phyloP scores from a whole-genome alignment of 2,888 invertebrate species.

The Amphipoea oculea region DNA sequence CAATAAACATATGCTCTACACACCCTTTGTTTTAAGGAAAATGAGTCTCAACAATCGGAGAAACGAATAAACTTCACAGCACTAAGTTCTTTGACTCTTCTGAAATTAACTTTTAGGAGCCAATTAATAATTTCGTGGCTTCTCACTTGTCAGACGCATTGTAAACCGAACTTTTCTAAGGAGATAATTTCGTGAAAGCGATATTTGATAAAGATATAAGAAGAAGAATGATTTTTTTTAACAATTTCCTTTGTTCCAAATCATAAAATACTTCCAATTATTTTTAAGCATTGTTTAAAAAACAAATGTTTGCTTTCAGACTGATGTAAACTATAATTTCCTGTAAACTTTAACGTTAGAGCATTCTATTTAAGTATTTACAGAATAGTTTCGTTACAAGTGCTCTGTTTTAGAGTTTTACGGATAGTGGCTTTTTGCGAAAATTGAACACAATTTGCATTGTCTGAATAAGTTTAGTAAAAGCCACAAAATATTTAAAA shows the following conservation, averaged over 20 bases:
- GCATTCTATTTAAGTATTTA: conserved; percentile 31
- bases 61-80: conserved; percentile 27
- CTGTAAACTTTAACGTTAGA: conserved; percentile 31
- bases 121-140: conserved; percentile 36
- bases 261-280: not conserved
- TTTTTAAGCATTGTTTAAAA: not conserved
- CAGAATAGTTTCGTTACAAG: conserved; percentile 14
- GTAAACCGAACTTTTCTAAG: conserved; percentile 18
- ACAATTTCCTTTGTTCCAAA: not conserved
- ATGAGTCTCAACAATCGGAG: not conserved
- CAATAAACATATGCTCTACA: conserved; percentile 36
- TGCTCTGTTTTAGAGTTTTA: conserved; percentile 22
- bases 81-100: conserved; percentile 39
- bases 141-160: conserved; percentile 35
- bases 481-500: conserved; percentile 9
- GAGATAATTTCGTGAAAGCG: conserved; percentile 7
- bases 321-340: conserved; percentile 39
- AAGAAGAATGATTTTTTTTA: not conserved
- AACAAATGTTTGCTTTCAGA: conserved; percentile 5
- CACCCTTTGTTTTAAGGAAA: conserved; percentile 26
- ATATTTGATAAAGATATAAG: conserved; percentile 1
- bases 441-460: conserved; percentile 27
- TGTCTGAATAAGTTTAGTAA: conserved; percentile 2
- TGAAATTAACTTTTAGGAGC: conserved; percentile 32
- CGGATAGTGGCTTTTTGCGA: conserved; percentile 15